Evolutionary conservation across 2,113 vertebrate genomes (phyloP).

Genomic region (Abramis brama): DNA sequence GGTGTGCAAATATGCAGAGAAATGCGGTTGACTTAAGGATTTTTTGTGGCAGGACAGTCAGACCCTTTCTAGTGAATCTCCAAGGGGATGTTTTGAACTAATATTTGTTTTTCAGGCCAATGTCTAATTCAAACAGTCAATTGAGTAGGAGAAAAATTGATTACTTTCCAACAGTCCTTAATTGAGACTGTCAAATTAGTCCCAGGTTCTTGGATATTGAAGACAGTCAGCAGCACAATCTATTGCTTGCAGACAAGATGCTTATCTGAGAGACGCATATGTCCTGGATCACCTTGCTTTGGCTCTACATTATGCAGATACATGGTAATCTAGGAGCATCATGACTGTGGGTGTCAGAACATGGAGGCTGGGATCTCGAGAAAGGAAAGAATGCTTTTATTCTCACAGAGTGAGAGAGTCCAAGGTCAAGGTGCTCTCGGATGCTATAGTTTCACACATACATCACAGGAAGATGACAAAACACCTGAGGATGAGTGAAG

Average conservation of each 20-base stretch:
- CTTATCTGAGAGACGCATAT: constrained; percentile 35
- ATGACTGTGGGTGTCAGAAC: constrained; percentile 25
- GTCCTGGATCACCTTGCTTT: constrained; percentile 33
- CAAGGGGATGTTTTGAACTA: constrained; percentile 17
- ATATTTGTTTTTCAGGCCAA: constrained; percentile 47
- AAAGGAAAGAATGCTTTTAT: constrained; percentile 23
- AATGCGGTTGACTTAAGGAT: background rate
- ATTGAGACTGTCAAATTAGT: constrained; percentile 63
- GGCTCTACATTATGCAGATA: background rate
- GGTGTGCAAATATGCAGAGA: background rate
- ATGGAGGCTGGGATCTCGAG: constrained; percentile 14
- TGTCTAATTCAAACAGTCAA: constrained; percentile 57
- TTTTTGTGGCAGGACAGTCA: constrained; percentile 10
- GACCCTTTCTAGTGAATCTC: background rate
- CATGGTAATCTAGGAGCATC: constrained; percentile 47
- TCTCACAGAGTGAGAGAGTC: constrained; percentile 13
- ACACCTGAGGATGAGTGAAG: constrained; percentile 7
- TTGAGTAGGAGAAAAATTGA: constrained; percentile 60
- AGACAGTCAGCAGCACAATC: constrained; percentile 13
- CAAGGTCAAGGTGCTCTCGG: constrained; percentile 38
- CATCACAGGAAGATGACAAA: constrained; percentile 16
- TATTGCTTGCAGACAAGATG: constrained; percentile 21
- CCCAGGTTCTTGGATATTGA: constrained; percentile 43
- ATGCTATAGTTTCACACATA: constrained; percentile 24
- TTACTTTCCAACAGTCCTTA: constrained; percentile 61